Percentiles rank a stretch among this genome's conserved stretches.
Evolutionary conservation across 2,113 vertebrate species (phyloP).

Genomic region (Ariopsis seemanni): DNA sequence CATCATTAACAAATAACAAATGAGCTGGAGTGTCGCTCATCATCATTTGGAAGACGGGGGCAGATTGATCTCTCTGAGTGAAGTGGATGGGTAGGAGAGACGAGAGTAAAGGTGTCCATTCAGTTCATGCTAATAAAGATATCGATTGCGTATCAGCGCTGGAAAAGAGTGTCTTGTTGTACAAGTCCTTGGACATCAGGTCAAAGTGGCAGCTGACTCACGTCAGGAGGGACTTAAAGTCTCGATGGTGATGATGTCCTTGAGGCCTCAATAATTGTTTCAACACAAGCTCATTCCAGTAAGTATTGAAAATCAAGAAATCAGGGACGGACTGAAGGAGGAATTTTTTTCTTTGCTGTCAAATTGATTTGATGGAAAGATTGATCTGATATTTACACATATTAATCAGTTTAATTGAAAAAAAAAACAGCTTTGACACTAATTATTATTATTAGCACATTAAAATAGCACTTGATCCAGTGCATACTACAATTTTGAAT

Average conservation of each 20-base stretch:
- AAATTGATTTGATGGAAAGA: background rate
- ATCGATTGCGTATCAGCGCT: constrained; percentile 49
- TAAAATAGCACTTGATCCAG: background rate
- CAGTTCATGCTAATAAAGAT: constrained; percentile 49
- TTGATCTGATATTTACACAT: no score
- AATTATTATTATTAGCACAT: background rate
- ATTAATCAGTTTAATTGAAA: background rate
- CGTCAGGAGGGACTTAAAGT: background rate
- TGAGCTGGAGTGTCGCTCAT: constrained; percentile 23
- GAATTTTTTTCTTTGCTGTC: no score
- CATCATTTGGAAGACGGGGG: constrained; percentile 36
- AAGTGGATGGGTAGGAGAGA: background rate
- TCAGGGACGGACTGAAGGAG: no score
- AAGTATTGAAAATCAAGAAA: no score
- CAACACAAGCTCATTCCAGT: no score
- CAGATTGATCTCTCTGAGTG: constrained; percentile 42
- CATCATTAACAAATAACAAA: constrained; percentile 35
- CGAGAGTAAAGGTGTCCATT: background rate
- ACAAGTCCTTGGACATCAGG: constrained; percentile 16
- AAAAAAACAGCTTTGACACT: background rate
- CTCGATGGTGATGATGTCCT: background rate
- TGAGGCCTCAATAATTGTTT: no score
- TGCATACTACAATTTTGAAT: background rate
- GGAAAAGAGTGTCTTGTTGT: constrained; percentile 48
- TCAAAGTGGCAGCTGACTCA: constrained; percentile 7